These are phyloP conservation scores for Microplitis manilae DNA, from an alignment of 2,888 invertebrate genomes.

Conservation along the genomic window DNA sequence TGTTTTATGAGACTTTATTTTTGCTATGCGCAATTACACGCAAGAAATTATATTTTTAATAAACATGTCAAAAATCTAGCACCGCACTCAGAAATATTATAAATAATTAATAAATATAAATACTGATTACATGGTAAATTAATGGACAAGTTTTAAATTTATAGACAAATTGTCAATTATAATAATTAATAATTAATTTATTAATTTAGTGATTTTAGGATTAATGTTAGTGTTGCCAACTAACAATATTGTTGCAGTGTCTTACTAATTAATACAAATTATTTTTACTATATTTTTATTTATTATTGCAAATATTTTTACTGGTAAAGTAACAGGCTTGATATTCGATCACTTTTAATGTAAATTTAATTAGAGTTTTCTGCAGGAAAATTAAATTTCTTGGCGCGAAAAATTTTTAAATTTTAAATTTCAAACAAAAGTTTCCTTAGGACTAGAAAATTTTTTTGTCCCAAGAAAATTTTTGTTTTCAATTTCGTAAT, in stretches of 20 bases:
- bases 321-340: no score
- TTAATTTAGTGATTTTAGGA: constrained; percentile 71
- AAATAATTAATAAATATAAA: neutral
- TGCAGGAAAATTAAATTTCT: no score
- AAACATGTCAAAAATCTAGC: neutral
- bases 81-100: neutral
- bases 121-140: neutral
- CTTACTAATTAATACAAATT: constrained; percentile 70
- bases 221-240: constrained; percentile 70
- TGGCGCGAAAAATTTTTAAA: no score
- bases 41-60: constrained; percentile 1
- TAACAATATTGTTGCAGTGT: constrained; percentile 67
- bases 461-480: no score
- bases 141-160: neutral
- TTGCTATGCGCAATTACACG: neutral
- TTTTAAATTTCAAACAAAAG: no score
- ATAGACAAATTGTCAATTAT: neutral
- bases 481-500: no score
- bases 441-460: no score
- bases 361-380: no score
- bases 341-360: no score
- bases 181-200: constrained; percentile 59
- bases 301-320: neutral
- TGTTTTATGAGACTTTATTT: neutral
- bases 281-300: constrained; percentile 51